Conservation (phyloP, 2,797 vertebrate species). For the Hoplostethus mediterraneus region DNA sequence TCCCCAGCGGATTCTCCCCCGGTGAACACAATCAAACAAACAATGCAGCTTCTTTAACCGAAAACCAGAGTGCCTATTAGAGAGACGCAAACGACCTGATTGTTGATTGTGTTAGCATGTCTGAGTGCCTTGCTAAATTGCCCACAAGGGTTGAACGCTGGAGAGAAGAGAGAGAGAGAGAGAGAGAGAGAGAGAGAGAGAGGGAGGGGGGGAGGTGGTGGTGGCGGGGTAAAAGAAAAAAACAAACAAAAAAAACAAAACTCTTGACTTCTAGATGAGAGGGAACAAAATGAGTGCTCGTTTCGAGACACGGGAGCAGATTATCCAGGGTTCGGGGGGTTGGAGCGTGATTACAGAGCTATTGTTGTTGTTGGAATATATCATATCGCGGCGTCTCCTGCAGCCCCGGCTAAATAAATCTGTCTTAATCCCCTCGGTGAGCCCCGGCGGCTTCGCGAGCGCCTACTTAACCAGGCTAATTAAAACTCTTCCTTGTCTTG, state of each 20-base stretch:
- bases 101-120: slow-evolving; percentile 83
- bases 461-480: slow-evolving; percentile 84
- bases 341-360: slow-evolving; percentile 80
- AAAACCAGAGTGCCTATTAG: slow-evolving; percentile 79
- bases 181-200: too few species aligned
- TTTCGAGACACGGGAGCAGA: slow-evolving; percentile 77
- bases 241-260: slow-evolving; percentile 60
- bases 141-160: slow-evolving; percentile 79
- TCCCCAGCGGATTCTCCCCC: slow-evolving; percentile 69
- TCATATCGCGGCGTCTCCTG: slow-evolving; percentile 83
- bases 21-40: slow-evolving; percentile 81
- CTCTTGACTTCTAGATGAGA: slow-evolving; percentile 80
- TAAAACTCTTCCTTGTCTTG: slow-evolving; percentile 84
- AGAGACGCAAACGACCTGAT: slow-evolving; percentile 78
- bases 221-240: not conserved
- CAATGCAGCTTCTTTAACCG: slow-evolving; percentile 76
- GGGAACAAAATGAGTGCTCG: slow-evolving; percentile 69
- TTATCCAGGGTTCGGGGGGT: slow-evolving; percentile 73
- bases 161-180: slow-evolving; percentile 34
- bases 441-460: slow-evolving; percentile 70
- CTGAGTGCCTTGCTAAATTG: slow-evolving; percentile 80
- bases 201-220: not conserved
- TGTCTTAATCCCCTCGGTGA: slow-evolving; percentile 82
- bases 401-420: slow-evolving; percentile 84
- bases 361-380: slow-evolving; percentile 83